A percentile compares a stretch with the other conserved stretches of the same genome.
Evolutionary conservation across 1,140 invertebrate genomes (phyloP).

Genomic region (Lepidostoma basale): DNA sequence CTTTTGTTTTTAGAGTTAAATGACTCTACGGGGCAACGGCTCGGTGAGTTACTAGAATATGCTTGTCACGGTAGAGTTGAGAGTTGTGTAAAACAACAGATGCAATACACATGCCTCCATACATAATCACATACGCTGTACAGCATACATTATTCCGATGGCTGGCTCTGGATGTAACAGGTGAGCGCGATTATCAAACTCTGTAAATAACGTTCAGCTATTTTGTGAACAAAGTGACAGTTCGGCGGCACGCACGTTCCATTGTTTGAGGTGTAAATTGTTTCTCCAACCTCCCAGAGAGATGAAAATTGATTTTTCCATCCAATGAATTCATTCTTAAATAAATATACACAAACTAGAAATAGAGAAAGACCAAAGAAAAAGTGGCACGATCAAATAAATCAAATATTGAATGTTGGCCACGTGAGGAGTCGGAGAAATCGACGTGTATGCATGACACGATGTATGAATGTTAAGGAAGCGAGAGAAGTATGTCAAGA

Average conservation of each 20-base stretch:
- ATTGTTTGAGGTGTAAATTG: no score
- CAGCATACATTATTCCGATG: background rate
- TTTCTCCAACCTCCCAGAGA: no score
- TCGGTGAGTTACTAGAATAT: background rate
- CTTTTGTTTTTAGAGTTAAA: conserved; percentile 9
- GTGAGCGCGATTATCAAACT: background rate
- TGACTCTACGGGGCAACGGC: background rate
- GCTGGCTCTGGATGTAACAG: conserved; percentile 1
- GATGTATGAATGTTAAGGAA: no score
- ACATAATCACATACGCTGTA: background rate
- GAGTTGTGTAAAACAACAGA: background rate
- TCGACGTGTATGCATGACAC: no score
- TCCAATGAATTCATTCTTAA: no score
- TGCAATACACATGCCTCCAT: background rate
- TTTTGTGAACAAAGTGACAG: background rate
- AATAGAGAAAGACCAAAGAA: no score
- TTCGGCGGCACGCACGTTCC: background rate
- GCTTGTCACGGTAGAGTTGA: background rate
- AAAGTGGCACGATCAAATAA: no score
- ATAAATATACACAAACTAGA: no score
- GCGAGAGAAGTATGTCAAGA: no score
- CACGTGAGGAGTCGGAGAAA: no score
- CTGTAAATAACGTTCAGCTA: conserved; percentile 2
- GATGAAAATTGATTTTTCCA: no score
- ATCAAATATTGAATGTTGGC: no score